Evolutionary conservation across 2,888 invertebrate genomes (phyloP), one percentile per base, ranked within the genome.

Genomic region (Eledone cirrhosa): DNA sequence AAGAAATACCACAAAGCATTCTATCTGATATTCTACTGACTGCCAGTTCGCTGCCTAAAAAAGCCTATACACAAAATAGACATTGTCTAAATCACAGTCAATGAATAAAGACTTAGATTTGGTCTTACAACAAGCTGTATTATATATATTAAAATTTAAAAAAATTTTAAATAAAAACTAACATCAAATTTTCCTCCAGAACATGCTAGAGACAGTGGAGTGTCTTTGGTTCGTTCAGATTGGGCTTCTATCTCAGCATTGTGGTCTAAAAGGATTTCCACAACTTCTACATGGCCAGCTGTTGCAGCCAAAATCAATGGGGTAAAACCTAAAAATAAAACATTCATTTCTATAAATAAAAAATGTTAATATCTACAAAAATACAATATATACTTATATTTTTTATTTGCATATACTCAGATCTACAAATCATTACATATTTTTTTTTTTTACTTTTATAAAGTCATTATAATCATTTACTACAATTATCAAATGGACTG

Each of bases 221-320:
- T 99, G 92, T 99, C 99, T 92, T 99, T 99, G 83, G 99, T 99
- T 87, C 99, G 94, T 91, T 99, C 99, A 0, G 98, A 98, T 92
- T 99, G 98, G 53, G 99, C 99, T 91, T 99, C 99, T 86, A 99
- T 95, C 90, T 98, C 97, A n/a, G 98, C 98, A 83, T 95, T 95
- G 91, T 96, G 94, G 91, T 96, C 97, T 79, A 99, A 92, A 11
- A 99, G 93, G 86, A 97, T 95, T 87, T 98, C 98, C 16, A 98
- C 98, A 33, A 97, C 94, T 76, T 89, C 89, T 80, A 95, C 94
- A 90, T 97, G 96, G 0, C 99, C 99, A 29, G 98, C 98, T 22
- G 99, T 98, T 41, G 99, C 98, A 74, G 98, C 98, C 85, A 99
- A 93, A 88, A 99, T 99, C 67, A 99, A 93, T 0, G 99, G 98